phyloP scores from a whole-genome alignment of 2,797 vertebrate species.

The Anguilla pacifica region DNA sequence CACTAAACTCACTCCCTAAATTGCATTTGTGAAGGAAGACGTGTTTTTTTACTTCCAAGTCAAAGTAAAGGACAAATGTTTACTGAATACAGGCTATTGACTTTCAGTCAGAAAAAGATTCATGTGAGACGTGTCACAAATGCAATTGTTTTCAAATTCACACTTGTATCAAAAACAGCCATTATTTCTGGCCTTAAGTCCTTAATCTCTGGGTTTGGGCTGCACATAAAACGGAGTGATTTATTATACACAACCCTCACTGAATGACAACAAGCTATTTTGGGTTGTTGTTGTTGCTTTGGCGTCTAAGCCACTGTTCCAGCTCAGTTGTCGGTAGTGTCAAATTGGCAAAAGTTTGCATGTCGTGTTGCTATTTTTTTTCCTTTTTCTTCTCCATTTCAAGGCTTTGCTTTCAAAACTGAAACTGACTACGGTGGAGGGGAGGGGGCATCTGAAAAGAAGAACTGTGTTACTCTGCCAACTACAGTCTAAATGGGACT shows the following conservation, averaged over 20 bases:
- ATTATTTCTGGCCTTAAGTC: background rate
- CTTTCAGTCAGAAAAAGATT: background rate
- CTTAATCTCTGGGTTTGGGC: constrained; percentile 10
- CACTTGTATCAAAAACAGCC: background rate
- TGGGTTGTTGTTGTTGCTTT: constrained; percentile 15
- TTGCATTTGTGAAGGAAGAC: background rate
- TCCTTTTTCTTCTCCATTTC: constrained; percentile 14
- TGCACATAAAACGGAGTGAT: constrained; percentile 22
- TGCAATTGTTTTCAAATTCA: background rate
- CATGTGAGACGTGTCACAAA: background rate
- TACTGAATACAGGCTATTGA: background rate
- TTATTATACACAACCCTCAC: background rate
- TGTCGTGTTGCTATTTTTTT: constrained; percentile 7
- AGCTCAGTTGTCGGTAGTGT: constrained; percentile 30
- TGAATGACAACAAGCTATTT: constrained; percentile 25
- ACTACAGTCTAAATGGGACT: constrained; percentile 39
- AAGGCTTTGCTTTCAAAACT: constrained; percentile 37
- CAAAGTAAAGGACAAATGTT: background rate
- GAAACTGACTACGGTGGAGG: constrained; percentile 35
- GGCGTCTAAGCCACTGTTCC: constrained; percentile 36
- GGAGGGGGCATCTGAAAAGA: constrained; percentile 31
- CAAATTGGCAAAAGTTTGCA: constrained; percentile 27
- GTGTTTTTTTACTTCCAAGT: background rate
- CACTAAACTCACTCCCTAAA: background rate
- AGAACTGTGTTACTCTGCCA: constrained; percentile 46